These are phyloP conservation scores for Schizopygopsis malacanthus DNA, from an alignment of 2,797 vertebrate genomes.

Conservation along the genomic window DNA sequence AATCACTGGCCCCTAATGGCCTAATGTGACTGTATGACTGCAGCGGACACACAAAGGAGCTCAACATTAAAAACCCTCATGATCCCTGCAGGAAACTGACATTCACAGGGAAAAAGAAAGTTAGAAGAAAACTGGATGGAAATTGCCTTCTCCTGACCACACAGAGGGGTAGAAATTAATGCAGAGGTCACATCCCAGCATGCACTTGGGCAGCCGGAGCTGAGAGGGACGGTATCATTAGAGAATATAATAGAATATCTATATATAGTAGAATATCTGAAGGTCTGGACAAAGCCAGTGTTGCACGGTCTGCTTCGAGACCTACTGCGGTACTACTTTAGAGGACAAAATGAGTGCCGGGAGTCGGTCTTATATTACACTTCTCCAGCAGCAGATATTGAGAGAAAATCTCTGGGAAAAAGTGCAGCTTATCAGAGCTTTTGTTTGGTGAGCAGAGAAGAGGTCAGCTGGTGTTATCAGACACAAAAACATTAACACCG, in stretches of 20 bases:
- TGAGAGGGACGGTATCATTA: conserved; percentile 1
- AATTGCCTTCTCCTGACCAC: conserved; percentile 14
- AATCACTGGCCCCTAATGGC: conserved; percentile 19
- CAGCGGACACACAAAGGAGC: not conserved
- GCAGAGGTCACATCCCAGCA: conserved; percentile 34
- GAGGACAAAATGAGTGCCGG: not conserved
- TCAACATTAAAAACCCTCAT: conserved; percentile 9
- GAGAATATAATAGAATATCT: too few relatives aligned
- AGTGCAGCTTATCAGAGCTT: conserved; percentile 7
- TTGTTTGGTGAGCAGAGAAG: conserved; percentile 1
- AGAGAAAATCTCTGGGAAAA: conserved; percentile 5
- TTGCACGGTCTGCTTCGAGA: not conserved
- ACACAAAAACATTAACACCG: not conserved
- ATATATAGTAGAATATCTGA: conserved; percentile 22
- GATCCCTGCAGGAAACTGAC: conserved; percentile 26
- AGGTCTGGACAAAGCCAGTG: conserved; percentile 19
- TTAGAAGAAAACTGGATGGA: not conserved
- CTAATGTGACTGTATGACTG: not conserved
- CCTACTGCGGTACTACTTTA: not conserved
- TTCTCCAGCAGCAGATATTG: not conserved
- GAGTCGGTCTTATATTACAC: conserved; percentile 14
- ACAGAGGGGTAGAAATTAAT: not conserved
- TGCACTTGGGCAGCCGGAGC: conserved; percentile 7
- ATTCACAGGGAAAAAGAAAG: not conserved
- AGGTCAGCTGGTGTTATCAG: conserved; percentile 1